These are phyloP conservation scores for Rhyzopertha dominica DNA, from an alignment of 1,140 invertebrate genomes.

Conservation along the genomic window DNA sequence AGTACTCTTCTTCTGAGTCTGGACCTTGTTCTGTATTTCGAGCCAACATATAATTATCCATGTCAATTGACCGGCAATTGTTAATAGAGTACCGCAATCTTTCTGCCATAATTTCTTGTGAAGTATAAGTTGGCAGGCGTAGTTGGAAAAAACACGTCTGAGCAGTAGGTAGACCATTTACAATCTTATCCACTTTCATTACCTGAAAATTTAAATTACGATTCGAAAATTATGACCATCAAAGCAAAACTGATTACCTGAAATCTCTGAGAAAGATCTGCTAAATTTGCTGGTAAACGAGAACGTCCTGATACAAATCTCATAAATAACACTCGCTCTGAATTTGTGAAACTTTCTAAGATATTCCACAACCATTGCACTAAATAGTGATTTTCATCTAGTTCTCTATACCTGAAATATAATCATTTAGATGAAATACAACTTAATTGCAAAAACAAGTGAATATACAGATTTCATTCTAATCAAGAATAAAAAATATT, in stretches of 20 bases:
- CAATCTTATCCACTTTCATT: slow-evolving; percentile 55
- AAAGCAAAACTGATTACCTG: slow-evolving; percentile 48
- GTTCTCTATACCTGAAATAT: slow-evolving; percentile 56
- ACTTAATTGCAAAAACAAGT: too few species aligned
- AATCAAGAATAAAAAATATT: too few species aligned
- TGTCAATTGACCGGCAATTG: slow-evolving; percentile 67
- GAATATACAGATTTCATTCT: too few species aligned
- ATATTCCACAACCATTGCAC: slow-evolving; percentile 64
- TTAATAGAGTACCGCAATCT: slow-evolving; percentile 62
- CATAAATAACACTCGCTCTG: slow-evolving; percentile 63
- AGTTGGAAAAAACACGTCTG: slow-evolving; percentile 70
- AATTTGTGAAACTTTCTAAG: slow-evolving; percentile 59
- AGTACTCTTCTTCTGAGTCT: slow-evolving; percentile 51
- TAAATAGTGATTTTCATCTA: slow-evolving; percentile 57
- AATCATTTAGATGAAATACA: too few species aligned
- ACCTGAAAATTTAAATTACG: slow-evolving; percentile 41
- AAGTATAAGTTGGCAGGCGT: slow-evolving; percentile 60
- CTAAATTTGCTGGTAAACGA: slow-evolving; percentile 59
- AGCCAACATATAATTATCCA: slow-evolving; percentile 70
- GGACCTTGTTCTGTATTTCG: slow-evolving; percentile 54
- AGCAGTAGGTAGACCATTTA: slow-evolving; percentile 60
- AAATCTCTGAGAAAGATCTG: slow-evolving; percentile 63
- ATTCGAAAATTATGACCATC: neutral
- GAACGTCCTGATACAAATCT: slow-evolving; percentile 65
- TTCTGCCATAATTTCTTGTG: slow-evolving; percentile 57